Conservation (phyloP, 2,888 invertebrate genomes). For the Desoria tigrina region DNA sequence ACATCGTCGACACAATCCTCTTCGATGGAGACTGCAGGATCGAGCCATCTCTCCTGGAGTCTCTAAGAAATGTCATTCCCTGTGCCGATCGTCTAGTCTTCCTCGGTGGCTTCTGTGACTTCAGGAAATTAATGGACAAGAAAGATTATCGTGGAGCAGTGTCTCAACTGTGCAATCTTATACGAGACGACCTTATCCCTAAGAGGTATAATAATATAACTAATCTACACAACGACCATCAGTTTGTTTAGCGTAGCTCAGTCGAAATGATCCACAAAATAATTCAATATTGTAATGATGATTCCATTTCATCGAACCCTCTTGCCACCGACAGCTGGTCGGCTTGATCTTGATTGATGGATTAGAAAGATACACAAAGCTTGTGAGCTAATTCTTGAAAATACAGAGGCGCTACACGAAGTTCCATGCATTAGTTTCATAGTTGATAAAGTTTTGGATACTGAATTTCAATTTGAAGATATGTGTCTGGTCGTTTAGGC, state of each 20-base stretch:
- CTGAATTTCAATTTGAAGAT: no score
- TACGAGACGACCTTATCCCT: constrained; percentile 50
- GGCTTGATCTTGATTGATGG: no score
- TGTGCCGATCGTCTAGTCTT: constrained; percentile 47
- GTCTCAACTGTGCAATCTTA: constrained; percentile 42
- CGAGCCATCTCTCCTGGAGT: constrained; percentile 44
- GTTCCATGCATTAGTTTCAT: no score
- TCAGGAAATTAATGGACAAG: constrained; percentile 41
- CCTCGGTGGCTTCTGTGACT: constrained; percentile 46
- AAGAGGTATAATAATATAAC: constrained; percentile 28
- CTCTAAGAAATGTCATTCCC: constrained; percentile 43
- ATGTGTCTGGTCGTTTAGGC: no score
- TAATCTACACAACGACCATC: not conserved
- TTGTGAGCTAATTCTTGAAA: no score
- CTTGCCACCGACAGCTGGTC: no score
- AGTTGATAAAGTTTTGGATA: no score
- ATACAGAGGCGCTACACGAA: no score
- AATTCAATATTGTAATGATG: not conserved
- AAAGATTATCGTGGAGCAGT: constrained; percentile 33
- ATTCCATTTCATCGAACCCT: no score
- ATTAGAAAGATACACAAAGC: no score
- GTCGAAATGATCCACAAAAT: not conserved
- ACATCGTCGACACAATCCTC: constrained; percentile 47
- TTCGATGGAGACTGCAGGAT: constrained; percentile 44
- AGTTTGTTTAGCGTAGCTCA: not conserved